These are phyloP conservation scores for Lepidurus couesii DNA, from an alignment of 1,140 invertebrate species.

Conservation along the genomic window DNA sequence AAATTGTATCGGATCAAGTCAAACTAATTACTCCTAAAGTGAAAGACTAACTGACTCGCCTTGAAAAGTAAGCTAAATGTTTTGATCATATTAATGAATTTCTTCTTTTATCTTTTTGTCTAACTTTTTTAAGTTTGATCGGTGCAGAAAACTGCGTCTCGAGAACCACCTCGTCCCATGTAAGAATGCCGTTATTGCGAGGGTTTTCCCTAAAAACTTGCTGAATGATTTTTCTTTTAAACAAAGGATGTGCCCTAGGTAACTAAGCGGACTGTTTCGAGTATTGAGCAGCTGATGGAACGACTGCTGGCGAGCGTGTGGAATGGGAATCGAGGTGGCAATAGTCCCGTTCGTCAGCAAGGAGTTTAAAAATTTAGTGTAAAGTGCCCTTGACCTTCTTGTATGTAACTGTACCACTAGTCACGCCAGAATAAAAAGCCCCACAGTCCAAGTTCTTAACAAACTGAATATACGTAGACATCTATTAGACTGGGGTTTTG, in stretches of 20 bases:
- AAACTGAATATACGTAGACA: no score
- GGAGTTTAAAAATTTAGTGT: no score
- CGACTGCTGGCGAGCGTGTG: neutral
- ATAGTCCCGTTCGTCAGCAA: neutral
- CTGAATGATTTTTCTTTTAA: neutral
- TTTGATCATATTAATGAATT: neutral
- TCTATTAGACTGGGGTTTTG: no score
- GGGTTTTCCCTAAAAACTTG: neutral
- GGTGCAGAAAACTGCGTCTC: no score
- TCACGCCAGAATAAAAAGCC: neutral
- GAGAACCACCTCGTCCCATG: neutral
- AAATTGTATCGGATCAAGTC: neutral
- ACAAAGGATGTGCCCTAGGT: neutral
- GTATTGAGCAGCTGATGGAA: neutral
- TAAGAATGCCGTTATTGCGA: neutral
- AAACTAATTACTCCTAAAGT: neutral
- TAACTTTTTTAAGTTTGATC: neutral
- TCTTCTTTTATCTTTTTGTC: neutral
- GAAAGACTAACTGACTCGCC: neutral
- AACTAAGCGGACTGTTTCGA: neutral
- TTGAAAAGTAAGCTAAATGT: conserved; percentile 9
- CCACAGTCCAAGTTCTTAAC: no score
- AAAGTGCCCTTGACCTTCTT: neutral
- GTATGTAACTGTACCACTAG: neutral
- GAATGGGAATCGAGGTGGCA: neutral